These are phyloP conservation scores for Coelinius sp. DNA, from an alignment of 2,888 invertebrate species.

Conservation along the genomic window DNA sequence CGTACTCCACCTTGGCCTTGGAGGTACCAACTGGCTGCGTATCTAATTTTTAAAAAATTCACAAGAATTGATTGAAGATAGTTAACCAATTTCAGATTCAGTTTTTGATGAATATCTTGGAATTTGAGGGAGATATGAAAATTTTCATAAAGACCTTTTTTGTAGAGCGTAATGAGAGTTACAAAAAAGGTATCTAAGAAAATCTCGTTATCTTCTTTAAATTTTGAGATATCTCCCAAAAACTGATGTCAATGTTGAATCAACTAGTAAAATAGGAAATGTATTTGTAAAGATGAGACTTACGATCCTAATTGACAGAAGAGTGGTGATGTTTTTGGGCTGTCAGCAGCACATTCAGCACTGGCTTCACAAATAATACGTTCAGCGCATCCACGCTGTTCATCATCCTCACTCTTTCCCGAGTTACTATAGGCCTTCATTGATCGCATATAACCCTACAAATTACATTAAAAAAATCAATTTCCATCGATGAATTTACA, in stretches of 20 bases:
- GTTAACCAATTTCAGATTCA: too few relatives aligned
- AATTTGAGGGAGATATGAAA: too few relatives aligned
- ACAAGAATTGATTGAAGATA: too few relatives aligned
- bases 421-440: constrained; percentile 72
- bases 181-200: too few relatives aligned
- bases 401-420: constrained; percentile 83
- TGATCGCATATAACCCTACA: constrained; percentile 84
- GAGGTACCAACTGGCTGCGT: constrained; percentile 87
- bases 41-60: constrained; percentile 73
- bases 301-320: constrained; percentile 95
- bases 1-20: constrained; percentile 81
- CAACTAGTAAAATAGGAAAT: neutral
- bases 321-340: constrained; percentile 80
- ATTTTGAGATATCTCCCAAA: too few relatives aligned
- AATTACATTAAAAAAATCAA: constrained; percentile 5
- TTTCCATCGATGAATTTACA: neutral
- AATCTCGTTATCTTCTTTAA: too few relatives aligned
- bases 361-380: constrained; percentile 87
- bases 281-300: constrained; percentile 70
- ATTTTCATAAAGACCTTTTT: too few relatives aligned
- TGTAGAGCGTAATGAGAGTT: too few relatives aligned
- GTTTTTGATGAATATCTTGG: too few relatives aligned
- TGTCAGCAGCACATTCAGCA: constrained; percentile 86
- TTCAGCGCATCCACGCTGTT: constrained; percentile 83
- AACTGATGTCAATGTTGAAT: too few relatives aligned